Conservation (phyloP, 2,888 invertebrate genomes). For the Callosobruchus maculatus region DNA sequence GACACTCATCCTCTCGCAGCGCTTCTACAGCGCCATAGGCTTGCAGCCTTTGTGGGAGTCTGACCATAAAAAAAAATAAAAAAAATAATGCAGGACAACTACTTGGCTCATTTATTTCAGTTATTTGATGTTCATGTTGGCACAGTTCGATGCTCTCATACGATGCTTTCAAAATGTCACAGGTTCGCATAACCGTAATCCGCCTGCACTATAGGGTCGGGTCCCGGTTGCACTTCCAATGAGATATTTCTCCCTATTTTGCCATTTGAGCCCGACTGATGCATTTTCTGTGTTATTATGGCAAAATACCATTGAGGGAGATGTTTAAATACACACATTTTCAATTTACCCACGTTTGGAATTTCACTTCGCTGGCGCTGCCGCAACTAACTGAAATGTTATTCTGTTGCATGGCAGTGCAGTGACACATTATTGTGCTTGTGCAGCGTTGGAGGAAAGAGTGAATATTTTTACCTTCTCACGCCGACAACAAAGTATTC, state of each 20-base stretch:
- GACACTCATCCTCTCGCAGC: no score
- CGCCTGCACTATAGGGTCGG: neutral
- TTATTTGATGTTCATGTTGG: no score
- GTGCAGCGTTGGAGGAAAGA: no score
- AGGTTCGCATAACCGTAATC: neutral
- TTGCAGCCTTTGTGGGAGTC: no score
- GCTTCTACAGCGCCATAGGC: no score
- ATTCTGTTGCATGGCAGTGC: neutral
- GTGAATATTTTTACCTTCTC: no score
- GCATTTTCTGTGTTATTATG: constrained; percentile 4
- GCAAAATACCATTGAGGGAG: neutral
- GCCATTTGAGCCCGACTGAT: neutral
- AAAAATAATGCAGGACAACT: no score
- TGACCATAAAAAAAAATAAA: no score
- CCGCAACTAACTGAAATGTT: neutral
- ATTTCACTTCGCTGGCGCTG: neutral
- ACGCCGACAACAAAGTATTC: no score
- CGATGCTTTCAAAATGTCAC: no score
- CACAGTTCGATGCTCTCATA: no score
- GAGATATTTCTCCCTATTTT: neutral
- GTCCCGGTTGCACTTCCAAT: neutral
- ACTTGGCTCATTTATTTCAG: no score
- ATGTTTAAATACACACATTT: constrained; percentile 6
- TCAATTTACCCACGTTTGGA: constrained; percentile 5
- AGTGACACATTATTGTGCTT: neutral